These are phyloP conservation scores for Chaetops frenatus DNA, from an alignment of 2,113 vertebrate genomes.

Conservation along the genomic window DNA sequence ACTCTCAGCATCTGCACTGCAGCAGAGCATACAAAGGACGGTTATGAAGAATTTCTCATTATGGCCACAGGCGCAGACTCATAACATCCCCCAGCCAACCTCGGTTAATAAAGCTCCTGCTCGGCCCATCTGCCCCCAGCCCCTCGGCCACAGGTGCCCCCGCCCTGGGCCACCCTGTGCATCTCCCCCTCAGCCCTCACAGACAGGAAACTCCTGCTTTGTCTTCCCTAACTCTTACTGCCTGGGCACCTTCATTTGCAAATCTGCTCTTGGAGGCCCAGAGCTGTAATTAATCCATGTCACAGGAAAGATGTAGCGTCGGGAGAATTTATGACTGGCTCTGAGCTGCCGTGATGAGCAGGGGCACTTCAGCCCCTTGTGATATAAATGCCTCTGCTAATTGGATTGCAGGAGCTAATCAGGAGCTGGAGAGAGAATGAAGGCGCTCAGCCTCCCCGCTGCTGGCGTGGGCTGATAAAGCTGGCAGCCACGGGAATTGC, in stretches of 20 bases:
- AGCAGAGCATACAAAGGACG: constrained; percentile 5
- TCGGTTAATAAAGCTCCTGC: not conserved
- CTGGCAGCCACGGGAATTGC: not conserved
- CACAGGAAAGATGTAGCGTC: constrained; percentile 49
- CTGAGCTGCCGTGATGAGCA: constrained; percentile 56
- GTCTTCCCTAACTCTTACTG: constrained; percentile 18
- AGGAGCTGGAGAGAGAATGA: constrained; percentile 61
- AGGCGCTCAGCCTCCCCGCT: not conserved
- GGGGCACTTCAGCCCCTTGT: constrained; percentile 60
- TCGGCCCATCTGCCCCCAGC: not conserved
- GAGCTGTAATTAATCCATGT: constrained; percentile 67
- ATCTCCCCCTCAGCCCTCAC: not conserved
- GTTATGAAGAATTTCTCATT: constrained; percentile 29
- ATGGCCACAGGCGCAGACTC: not conserved
- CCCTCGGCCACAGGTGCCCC: not conserved
- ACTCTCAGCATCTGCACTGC: constrained; percentile 23
- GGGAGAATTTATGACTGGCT: constrained; percentile 68
- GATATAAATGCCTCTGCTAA: constrained; percentile 75
- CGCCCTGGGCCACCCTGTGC: not conserved
- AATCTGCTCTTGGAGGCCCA: constrained; percentile 41
- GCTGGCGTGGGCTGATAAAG: constrained; percentile 63
- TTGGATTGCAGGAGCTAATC: constrained; percentile 73
- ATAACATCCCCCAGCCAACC: not conserved
- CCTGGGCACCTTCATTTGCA: not conserved
- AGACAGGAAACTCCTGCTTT: not conserved